Base-by-base conservation (phyloP, 1,140 invertebrate genomes). In the Aplysia californica region DNA sequence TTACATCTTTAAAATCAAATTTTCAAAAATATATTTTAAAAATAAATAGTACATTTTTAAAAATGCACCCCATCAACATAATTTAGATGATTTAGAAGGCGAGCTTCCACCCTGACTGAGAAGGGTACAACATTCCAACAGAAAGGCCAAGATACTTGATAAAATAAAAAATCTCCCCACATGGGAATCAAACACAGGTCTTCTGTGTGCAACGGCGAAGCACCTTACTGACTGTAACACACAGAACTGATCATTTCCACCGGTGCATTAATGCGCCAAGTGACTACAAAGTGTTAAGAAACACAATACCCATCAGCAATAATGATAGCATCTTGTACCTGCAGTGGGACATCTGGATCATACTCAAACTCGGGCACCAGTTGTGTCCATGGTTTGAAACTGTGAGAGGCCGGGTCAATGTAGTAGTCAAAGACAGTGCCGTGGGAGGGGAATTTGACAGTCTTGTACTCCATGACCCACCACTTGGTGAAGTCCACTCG, bases 381-480 rank as follows among this genome's bases (percentile, higher is more conserved):
- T 85, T 97, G 95, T 0, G 94, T 94, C 97, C 97, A 99, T 0
- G 94, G 93, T 58, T 94, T 90, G 87, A 98, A 98, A 82, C 94
- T 93, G 88, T 97, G 97, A 0, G 94, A 94, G 89, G 98, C 96
- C 20, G 92, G 87, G 88, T 98, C 96, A 85, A 98, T 95, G 84
- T 93, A 98, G 87, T 95, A 98, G 91, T 99, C 97, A 89, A 99
- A 99, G 6, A 98, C 96, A 5, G 96, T 97, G 15, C 90, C 90
- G 36, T 86, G 82, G 29, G 87, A 82, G 1, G 97, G 97, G 90
- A 98, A 98, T 90, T 97, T 97, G 15, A 98, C 92, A 39, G 94
- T 95, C 90, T 98, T 98, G 87, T 98, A 98, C 89, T 99, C 97
- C 86, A 95, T 96, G 2, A 94, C 90, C 95, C 96, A 99, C 97